Conservation (phyloP, 1,140 invertebrate genomes). For the Meloidogyne exigua region DNA sequence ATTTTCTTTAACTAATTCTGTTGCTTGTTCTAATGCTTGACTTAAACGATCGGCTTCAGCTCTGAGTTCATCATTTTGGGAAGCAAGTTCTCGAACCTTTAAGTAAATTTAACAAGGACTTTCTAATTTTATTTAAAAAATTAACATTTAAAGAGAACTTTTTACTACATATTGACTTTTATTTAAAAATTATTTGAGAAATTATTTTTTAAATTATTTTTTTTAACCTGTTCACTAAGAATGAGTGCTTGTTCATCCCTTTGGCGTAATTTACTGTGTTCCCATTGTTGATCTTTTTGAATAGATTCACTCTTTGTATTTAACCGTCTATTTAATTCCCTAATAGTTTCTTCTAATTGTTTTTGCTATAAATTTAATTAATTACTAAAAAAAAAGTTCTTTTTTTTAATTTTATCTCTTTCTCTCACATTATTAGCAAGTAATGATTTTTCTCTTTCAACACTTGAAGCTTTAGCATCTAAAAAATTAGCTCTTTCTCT, state of each 20-base stretch:
- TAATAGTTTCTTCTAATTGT: slow-evolving; percentile 59
- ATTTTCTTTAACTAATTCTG: slow-evolving; percentile 53
- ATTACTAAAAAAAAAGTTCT: background rate
- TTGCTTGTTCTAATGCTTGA: slow-evolving; percentile 55
- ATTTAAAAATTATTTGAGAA: no score
- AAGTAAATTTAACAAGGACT: no score
- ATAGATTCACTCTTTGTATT: slow-evolving; percentile 46
- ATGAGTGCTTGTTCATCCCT: slow-evolving; percentile 57
- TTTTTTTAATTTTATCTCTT: background rate
- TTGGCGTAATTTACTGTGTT: slow-evolving; percentile 53
- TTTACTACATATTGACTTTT: no score
- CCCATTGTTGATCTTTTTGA: slow-evolving; percentile 46
- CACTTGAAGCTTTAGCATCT: slow-evolving; percentile 9
- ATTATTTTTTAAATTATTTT: background rate
- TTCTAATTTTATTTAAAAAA: no score
- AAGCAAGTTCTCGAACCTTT: slow-evolving; percentile 39
- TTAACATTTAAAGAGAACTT: no score
- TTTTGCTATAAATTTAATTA: slow-evolving; percentile 50
- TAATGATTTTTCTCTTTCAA: slow-evolving; percentile 38
- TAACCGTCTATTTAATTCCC: slow-evolving; percentile 54
- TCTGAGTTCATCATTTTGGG: slow-evolving; percentile 59
- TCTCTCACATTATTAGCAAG: slow-evolving; percentile 30
- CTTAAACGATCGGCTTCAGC: slow-evolving; percentile 49
- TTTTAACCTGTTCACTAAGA: slow-evolving; percentile 48
- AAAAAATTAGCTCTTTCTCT: slow-evolving; percentile 49